Evolutionary conservation across 1,140 invertebrate species (phyloP), one percentile per base, ranked within the genome.

Genomic region (Euglossa dilemma): DNA sequence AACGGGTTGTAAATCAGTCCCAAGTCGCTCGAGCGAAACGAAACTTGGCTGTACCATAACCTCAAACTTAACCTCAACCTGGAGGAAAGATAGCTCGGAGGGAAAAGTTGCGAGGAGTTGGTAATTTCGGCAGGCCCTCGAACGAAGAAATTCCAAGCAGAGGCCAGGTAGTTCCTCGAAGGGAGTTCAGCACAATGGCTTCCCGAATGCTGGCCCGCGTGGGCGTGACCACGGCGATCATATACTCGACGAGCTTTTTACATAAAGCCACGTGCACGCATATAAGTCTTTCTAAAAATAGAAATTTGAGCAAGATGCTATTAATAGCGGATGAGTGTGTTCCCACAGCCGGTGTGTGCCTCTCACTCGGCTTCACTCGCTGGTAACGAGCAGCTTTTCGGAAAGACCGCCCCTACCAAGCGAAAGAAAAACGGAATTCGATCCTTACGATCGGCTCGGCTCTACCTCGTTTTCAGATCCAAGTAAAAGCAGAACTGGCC

Each of bases 251-350:
- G 50, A 56, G 72, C 69, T 84, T 88, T 88, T 88, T 87, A 87
- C 83, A 87, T 85, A 81, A 87, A 88, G 76, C 73, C 80, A 63
- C 77, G 81, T 82, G 67, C 86, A 59, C 73, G 78, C 57, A 61
- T 83, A 80, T 87, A 80, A 67, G 78, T 61, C 72, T 56, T 56
- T 63, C 78, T 89, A 86, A 89, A 89, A 89, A 89, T 89, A 89
- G 88, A 85, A 85, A 89, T 89, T 89, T 85, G 88, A 89, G 88
- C 87, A 85, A 89, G 88, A 73, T 85, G 36, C 75, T 89, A 89
- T 89, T 87, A 89, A 87, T 89, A 89, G 87, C 54, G 76, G 85
- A 89, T 89, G 87, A 89, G 87, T 89, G 87, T 87, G 72, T 86
- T 79, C 71, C 47, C 81, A 77, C 83, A 69, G 70, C 23, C 61